phyloP scores from a whole-genome alignment of 2,113 vertebrate species.

The Tachysurus vachellii region DNA sequence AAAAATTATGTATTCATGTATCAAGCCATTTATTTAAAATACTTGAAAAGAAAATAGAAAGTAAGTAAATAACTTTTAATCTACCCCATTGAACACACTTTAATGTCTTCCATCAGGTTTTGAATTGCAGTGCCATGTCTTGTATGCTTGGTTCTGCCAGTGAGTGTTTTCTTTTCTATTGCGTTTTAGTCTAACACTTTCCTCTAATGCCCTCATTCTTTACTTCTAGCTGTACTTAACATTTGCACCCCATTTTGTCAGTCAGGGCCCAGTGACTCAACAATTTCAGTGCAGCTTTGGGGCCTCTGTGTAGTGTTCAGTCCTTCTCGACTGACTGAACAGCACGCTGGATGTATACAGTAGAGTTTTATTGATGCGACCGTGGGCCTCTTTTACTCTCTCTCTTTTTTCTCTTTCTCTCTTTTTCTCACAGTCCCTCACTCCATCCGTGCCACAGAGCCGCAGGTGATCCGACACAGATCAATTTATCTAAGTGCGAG shows the following conservation, averaged over 20 bases:
- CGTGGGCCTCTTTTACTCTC: conserved; percentile 54
- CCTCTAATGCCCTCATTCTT: conserved; percentile 75
- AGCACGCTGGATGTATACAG: conserved; percentile 64
- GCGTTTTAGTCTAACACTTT: conserved; percentile 72
- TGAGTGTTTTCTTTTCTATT: conserved; percentile 55
- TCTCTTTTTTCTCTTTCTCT: conserved; percentile 32
- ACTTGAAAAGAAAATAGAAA: background rate
- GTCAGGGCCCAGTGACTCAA: conserved; percentile 78
- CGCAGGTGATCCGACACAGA: conserved; percentile 60
- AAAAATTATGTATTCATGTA: background rate
- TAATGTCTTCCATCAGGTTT: conserved; percentile 18
- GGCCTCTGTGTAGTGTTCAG: conserved; percentile 72
- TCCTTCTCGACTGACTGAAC: conserved; percentile 72
- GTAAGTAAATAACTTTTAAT: conserved; percentile 19
- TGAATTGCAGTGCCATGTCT: background rate
- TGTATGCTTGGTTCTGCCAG: conserved; percentile 34
- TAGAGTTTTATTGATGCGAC: conserved; percentile 73
- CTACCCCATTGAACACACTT: conserved; percentile 20
- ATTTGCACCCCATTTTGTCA: conserved; percentile 81
- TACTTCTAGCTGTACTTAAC: conserved; percentile 78
- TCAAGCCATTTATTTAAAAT: background rate
- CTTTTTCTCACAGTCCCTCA: conserved; percentile 24
- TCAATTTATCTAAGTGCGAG: conserved; percentile 69
- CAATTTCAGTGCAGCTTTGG: conserved; percentile 78
- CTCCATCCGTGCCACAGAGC: conserved; percentile 50